Conservation (phyloP, 2,888 invertebrate genomes). For the Synergus laeviventris region DNA sequence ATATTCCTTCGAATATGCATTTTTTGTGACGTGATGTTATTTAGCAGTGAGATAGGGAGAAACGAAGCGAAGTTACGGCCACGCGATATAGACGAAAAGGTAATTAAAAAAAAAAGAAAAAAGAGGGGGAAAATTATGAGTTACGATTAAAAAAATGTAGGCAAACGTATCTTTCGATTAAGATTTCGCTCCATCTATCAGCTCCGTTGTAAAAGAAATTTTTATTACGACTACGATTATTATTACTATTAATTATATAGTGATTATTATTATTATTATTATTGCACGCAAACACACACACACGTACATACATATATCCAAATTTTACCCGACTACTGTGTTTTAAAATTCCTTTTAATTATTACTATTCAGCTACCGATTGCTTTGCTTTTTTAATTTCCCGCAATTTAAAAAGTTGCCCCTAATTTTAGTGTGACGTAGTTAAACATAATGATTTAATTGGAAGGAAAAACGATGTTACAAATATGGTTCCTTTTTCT, state of each 20-base stretch:
- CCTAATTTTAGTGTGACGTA: constrained; percentile 75
- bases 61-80: constrained; percentile 57
- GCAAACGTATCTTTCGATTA: constrained; percentile 48
- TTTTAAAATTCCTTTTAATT: constrained; percentile 59
- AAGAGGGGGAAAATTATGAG: constrained; percentile 53
- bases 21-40: constrained; percentile 86
- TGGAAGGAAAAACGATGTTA: constrained; percentile 67
- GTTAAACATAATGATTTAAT: constrained; percentile 73
- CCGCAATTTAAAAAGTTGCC: constrained; percentile 63
- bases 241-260: constrained; percentile 38
- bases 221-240: constrained; percentile 39
- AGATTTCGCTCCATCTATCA: constrained; percentile 64
- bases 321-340: constrained; percentile 55
- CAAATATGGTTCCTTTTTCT: constrained; percentile 73
- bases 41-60: constrained; percentile 74
- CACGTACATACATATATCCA: constrained; percentile 52
- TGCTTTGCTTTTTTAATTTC: constrained; percentile 71
- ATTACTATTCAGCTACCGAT: constrained; percentile 68
- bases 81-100: constrained; percentile 49
- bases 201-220: constrained; percentile 53
- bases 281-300: constrained; percentile 51
- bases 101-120: constrained; percentile 48
- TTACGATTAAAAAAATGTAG: constrained; percentile 45
- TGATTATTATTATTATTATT: constrained; percentile 42
- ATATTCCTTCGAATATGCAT: constrained; percentile 87